phyloP scores from a whole-genome alignment of 2,797 vertebrate genomes.

The Syngnathus rostellatus region DNA sequence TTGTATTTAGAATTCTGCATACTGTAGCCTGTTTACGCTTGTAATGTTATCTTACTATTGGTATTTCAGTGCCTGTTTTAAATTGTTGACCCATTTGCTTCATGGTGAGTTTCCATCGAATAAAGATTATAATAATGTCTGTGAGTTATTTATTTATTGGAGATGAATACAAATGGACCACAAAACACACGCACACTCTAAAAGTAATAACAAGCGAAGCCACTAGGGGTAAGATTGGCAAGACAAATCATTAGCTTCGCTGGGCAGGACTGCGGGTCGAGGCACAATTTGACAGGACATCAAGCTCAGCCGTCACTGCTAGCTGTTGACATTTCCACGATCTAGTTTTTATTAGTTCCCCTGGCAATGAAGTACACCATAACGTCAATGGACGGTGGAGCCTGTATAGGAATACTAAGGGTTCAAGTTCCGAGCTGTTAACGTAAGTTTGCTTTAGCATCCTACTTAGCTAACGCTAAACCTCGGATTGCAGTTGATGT shows the following conservation, averaged over 20 bases:
- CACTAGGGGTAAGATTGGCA: constrained; percentile 29
- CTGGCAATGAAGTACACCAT: not conserved
- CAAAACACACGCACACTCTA: too few relatives aligned
- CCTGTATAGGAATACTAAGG: not conserved
- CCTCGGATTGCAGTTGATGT: constrained; percentile 8
- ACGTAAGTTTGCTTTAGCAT: constrained; percentile 46
- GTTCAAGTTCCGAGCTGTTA: constrained; percentile 12
- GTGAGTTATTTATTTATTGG: not conserved
- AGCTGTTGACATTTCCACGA: not conserved
- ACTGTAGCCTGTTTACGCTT: not conserved
- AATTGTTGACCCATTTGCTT: constrained; percentile 9
- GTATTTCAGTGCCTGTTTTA: not conserved
- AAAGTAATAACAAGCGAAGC: constrained; percentile 1
- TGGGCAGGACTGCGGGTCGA: constrained; percentile 12
- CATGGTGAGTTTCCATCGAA: constrained; percentile 9
- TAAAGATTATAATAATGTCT: not conserved
- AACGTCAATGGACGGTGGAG: constrained; percentile 5
- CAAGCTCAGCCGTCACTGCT: constrained; percentile 4
- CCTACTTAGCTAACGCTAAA: constrained; percentile 37
- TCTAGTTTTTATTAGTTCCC: not conserved
- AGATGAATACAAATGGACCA: too few relatives aligned
- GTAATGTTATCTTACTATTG: not conserved
- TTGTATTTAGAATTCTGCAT: not conserved
- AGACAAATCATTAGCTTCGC: constrained; percentile 4
- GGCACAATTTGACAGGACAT: constrained; percentile 26